Conservation (phyloP, 2,888 invertebrate genomes). For the Dorcus hopei region DNA sequence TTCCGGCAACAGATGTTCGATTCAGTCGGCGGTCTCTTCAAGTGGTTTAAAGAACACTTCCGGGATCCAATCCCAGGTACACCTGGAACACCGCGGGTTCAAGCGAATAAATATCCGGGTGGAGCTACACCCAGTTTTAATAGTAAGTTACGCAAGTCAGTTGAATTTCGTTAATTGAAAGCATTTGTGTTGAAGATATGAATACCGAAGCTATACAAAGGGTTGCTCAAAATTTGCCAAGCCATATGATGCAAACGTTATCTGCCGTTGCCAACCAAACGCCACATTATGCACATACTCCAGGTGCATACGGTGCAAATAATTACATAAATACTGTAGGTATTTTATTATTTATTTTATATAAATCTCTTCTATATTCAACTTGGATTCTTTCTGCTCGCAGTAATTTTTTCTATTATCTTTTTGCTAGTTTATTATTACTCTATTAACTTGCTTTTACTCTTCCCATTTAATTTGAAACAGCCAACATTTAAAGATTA, state of each 20-base stretch:
- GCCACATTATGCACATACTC: conserved; percentile 71
- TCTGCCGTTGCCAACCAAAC: conserved; percentile 70
- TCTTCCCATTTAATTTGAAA: too few relatives aligned
- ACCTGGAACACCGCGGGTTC: conserved; percentile 68
- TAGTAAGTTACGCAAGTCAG: conserved; percentile 21
- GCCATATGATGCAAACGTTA: conserved; percentile 67
- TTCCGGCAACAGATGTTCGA: conserved; percentile 88
- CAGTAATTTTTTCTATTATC: too few relatives aligned
- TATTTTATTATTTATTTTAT: too few relatives aligned
- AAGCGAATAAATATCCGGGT: conserved; percentile 47
- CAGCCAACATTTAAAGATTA: not conserved
- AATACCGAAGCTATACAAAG: conserved; percentile 67
- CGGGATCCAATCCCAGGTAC: conserved; percentile 82
- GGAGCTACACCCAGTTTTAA: conserved; percentile 40
- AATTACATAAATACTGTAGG: conserved; percentile 72
- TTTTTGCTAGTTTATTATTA: too few relatives aligned
- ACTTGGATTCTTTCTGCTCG: too few relatives aligned
- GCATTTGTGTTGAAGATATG: conserved; percentile 47
- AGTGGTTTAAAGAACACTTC: conserved; percentile 99
- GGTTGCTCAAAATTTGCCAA: conserved; percentile 67
- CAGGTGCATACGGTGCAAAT: conserved; percentile 58
- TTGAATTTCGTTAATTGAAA: not conserved
- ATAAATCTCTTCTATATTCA: too few relatives aligned
- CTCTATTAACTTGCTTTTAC: too few relatives aligned
- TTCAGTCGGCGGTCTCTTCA: conserved; percentile 73